These are phyloP conservation scores for Potorous gilbertii DNA, from an alignment of 2,797 vertebrate species.

Conservation along the genomic window DNA sequence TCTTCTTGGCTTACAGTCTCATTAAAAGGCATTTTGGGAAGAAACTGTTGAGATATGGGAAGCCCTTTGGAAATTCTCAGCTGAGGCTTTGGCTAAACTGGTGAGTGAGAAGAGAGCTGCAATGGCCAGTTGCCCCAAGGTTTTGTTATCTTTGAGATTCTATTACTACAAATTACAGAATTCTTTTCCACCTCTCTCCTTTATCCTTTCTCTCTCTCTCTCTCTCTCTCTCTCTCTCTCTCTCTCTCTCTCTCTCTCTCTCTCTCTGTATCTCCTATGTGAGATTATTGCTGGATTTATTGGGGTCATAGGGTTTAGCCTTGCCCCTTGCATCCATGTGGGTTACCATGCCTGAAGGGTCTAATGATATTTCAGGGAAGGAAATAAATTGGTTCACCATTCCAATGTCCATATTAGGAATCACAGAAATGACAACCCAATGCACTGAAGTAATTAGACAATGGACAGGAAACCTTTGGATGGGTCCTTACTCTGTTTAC, in stretches of 20 bases:
- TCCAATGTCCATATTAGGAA: neutral
- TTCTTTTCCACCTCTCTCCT: neutral
- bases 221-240: too few species aligned
- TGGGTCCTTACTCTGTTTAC: neutral
- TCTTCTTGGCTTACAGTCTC: conserved; percentile 82
- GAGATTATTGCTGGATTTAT: neutral
- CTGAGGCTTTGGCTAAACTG: conserved; percentile 90
- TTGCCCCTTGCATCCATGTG: neutral
- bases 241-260: neutral
- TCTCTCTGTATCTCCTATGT: neutral
- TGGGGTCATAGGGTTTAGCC: neutral
- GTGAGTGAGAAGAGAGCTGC: conserved; percentile 83
- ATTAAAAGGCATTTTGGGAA: conserved; percentile 87
- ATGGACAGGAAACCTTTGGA: neutral
- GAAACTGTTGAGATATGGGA: conserved; percentile 84
- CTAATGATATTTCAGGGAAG: conserved; percentile 9
- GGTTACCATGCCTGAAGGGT: neutral
- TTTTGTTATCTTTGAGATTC: neutral
- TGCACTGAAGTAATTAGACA: conserved; percentile 21
- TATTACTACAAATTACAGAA: neutral
- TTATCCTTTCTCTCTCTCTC: too few species aligned
- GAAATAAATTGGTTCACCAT: conserved; percentile 10
- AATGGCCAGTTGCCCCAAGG: neutral
- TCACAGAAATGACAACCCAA: neutral
- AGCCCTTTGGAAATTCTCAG: conserved; percentile 83